These are phyloP conservation scores for Scylla paramamosain DNA, from an alignment of 1,140 invertebrate genomes.

Conservation along the genomic window DNA sequence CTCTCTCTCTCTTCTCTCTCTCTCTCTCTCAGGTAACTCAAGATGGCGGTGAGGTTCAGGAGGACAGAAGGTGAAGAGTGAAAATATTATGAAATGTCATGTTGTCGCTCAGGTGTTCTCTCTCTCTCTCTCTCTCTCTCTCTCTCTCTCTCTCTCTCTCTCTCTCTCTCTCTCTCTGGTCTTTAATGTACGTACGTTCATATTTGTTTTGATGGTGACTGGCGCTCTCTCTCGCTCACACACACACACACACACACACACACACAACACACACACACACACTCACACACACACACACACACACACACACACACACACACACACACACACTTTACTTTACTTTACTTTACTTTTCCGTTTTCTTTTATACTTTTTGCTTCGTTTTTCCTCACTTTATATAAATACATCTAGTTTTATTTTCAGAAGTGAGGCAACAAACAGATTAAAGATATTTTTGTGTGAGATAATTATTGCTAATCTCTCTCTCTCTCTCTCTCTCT, in stretches of 20 bases:
- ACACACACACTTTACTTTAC: constrained; percentile 10
- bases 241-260: too few species aligned
- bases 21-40: background rate
- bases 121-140: background rate
- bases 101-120: constrained; percentile 10
- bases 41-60: background rate
- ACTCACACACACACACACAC: constrained; percentile 41
- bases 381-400: too few species aligned
- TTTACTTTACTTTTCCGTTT: background rate
- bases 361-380: too few species aligned
- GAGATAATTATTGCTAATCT: too few species aligned
- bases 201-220: background rate
- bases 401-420: too few species aligned
- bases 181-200: too few species aligned
- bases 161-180: background rate
- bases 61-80: background rate
- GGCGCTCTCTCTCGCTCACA: background rate
- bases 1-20: too few species aligned
- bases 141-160: background rate
- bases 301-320: constrained; percentile 41
- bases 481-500: too few species aligned
- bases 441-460: too few species aligned
- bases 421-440: too few species aligned
- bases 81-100: background rate
- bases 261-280: too few species aligned